A percentile compares a stretch with the other conserved stretches of the same genome.
phyloP scores from a whole-genome alignment of 2,113 vertebrate species.

The Psophia crepitans region DNA sequence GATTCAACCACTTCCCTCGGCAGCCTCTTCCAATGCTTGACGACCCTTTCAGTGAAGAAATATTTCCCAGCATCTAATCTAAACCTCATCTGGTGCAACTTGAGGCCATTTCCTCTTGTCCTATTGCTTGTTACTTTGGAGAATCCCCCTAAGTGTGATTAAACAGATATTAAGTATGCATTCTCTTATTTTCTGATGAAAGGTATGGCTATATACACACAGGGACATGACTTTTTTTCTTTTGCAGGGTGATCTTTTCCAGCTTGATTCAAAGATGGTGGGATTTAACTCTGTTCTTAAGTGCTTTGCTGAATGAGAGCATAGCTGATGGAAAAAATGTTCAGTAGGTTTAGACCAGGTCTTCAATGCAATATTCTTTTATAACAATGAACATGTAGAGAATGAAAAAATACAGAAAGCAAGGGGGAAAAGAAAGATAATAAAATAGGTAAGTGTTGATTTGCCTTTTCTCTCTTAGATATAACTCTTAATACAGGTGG shows the following conservation, averaged over 20 bases:
- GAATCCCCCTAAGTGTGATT: background rate
- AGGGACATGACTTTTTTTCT: background rate
- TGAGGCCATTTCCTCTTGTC: background rate
- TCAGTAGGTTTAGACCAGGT: background rate
- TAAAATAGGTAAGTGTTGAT: background rate
- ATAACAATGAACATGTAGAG: background rate
- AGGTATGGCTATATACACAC: background rate
- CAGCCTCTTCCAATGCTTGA: background rate
- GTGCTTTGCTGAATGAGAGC: background rate
- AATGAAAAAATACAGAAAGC: background rate
- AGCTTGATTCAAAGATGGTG: background rate
- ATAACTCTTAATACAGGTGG: background rate
- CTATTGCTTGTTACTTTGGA: too few species aligned
- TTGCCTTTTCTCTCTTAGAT: background rate
- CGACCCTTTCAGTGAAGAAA: fast-evolving
- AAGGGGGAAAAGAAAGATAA: background rate
- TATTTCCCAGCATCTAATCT: background rate
- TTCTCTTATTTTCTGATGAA: background rate
- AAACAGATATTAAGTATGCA: background rate
- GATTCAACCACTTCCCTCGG: background rate
- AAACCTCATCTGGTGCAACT: background rate
- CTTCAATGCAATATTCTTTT: background rate
- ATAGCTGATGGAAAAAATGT: fast-evolving
- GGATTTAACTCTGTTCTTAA: too few species aligned
- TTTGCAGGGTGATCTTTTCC: background rate